These are phyloP conservation scores for Montipora foliosa DNA, from an alignment of 64 coral and sea anemone species.

Conservation along the genomic window DNA sequence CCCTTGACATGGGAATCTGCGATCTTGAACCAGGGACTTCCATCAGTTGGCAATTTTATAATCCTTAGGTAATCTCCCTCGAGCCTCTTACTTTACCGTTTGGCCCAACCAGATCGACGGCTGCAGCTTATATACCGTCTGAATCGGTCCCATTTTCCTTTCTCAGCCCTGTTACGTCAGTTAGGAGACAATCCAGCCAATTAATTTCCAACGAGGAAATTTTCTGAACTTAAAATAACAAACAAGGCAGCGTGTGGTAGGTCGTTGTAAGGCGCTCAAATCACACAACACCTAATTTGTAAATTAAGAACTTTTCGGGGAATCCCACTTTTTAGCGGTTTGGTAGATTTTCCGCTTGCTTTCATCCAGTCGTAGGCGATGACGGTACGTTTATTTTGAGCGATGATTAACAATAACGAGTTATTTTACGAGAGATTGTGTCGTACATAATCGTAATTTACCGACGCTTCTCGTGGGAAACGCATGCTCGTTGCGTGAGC, in stretches of 20 bases:
- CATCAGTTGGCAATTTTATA: background rate
- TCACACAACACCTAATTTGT: background rate
- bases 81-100: background rate
- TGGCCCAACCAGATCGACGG: background rate
- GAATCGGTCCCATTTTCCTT: background rate
- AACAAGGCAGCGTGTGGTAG: background rate
- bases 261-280: background rate
- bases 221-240: constrained; percentile 18
- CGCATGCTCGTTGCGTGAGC: background rate
- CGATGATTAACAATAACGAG: background rate
- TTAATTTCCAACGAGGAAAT: background rate
- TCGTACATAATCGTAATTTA: background rate
- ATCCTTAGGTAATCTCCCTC: no score
- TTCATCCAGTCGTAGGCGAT: background rate
- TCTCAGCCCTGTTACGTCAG: background rate
- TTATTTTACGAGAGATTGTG: background rate
- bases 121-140: background rate
- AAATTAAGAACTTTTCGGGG: background rate
- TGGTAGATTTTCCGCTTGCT: background rate
- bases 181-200: background rate
- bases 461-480: background rate
- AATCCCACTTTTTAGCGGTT: background rate
- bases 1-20: background rate
- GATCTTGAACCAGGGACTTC: background rate
- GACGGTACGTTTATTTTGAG: constrained; percentile 16